Evolutionary conservation across 2,888 invertebrate genomes (phyloP), one percentile per base, ranked within the genome.

Genomic region (Balanococcus diminutus): DNA sequence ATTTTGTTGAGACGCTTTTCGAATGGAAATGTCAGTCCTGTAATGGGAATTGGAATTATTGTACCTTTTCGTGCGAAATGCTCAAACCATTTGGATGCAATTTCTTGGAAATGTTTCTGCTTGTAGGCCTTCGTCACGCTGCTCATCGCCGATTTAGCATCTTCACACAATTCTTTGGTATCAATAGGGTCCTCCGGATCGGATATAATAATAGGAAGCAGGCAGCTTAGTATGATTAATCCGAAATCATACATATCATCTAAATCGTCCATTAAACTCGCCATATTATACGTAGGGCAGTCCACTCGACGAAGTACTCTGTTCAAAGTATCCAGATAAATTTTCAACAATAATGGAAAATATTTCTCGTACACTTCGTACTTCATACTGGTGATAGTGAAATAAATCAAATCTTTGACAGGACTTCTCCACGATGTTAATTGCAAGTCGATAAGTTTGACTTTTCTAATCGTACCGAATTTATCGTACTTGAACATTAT

Each of bases 371-470:
- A 75, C 2, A 87, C 86, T 1, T 87, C 86, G 32, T 86, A 85
- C 8, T 86, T 32, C 19, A 84, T 79, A 36, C 86, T 86, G 14
- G 85, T 84, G 22, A 87, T 67, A 4, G 86, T 39, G 67, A 88
- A 87, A 22, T 87, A 87, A 0, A 86, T 81, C 5, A 88, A 56
- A 83, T 88, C 88, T 0, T 72, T 31, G 0, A 75, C 86, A 5
- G 88, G 88, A 3, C 81, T 84, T 11, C 36, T 82, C 79, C 84
- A 87, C 39, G 51, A 83, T n/a, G 81, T 51, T 9, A 72, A 8
- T 36, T n/a, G n/a, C n/a, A n/a, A n/a, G n/a, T n/a, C n/a, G n/a
- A n/a, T n/a, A n/a, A n/a, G n/a, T n/a, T n/a, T 36, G 36, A 36
- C 36, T 36, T 83, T 87, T 87, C 22, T 16, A 19, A 22, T 51